Base-by-base conservation (phyloP, 30 jellyfish, hydroid and myxozoan species). In the Hydractinia echinata region DNA sequence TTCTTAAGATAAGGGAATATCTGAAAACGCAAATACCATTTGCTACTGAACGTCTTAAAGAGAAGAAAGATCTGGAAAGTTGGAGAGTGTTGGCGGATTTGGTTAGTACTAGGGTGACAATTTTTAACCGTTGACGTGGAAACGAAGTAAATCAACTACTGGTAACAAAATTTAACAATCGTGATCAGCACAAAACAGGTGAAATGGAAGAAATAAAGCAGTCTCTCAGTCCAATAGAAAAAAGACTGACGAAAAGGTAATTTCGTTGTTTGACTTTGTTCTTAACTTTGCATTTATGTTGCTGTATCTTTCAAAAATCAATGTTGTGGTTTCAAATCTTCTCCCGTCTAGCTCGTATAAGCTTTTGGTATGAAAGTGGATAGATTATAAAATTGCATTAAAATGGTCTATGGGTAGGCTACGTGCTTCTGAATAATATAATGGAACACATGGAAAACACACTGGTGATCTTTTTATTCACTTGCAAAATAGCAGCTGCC, bases 51-150 rank as follows among this genome's bases (percentile, higher is more conserved):
- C 51, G 44, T 11, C 74, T 84, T 44, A 13, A 10, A 39, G 53
- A 20, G 56, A 56, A 74, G 61, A 73, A 72, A 44, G 5, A 30
- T 50, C 82, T 84, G 14, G 67, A 76, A 6, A 55, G 11, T 18
- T 84, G 92, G 92, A 76, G 85, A 56, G 10, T 51, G 51, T 78
- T 54, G 8, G 73, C 85, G 13, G 90, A 83, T 53, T n/a, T 74
- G 18, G 72, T 81, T 5, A 80, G 77, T 6, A 67, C 85, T 7
- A 83, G 90, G 79, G 53, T 83, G 62, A 55, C 79, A 21, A 61
- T 73, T 20, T 73, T 83, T 71, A 83, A 83, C 68, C 80, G 79
- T 50, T 49, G 90, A 61, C 84, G 85, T 39, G 90, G 85, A 72
- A 83, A 83, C 52, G 90, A 83, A 54, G 85, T 54, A 39, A 13